Conservation (phyloP, 2,888 invertebrate genomes). For the Abrostola triplasia region DNA sequence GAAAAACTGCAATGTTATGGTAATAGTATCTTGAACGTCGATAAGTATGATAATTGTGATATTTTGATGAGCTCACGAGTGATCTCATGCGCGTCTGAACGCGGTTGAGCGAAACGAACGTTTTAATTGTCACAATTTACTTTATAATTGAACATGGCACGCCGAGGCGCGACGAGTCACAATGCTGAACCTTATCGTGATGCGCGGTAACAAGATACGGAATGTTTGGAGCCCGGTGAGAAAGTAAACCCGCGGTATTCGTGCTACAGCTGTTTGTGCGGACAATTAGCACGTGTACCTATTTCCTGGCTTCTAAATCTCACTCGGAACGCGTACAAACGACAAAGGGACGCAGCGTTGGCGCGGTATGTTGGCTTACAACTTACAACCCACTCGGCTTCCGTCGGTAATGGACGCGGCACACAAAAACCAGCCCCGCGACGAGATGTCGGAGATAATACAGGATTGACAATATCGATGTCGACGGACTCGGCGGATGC, state of each 20-base stretch:
- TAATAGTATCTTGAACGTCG: conserved; percentile 45
- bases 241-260: conserved; percentile 63
- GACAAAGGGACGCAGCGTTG: conserved; percentile 55
- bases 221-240: conserved; percentile 63
- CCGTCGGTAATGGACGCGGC: conserved; percentile 70
- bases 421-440: conserved; percentile 73
- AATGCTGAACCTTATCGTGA: conserved; percentile 37
- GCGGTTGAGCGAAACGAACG: conserved; percentile 64
- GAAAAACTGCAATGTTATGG: conserved; percentile 30
- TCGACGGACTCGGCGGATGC: conserved; percentile 56
- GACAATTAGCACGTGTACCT: conserved; percentile 73
- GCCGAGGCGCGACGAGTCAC: conserved; percentile 28
- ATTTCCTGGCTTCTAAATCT: conserved; percentile 73
- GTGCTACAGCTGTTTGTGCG: conserved; percentile 65
- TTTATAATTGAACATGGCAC: conserved; percentile 63
- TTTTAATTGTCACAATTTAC: conserved; percentile 77
- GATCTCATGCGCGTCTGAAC: conserved; percentile 72
- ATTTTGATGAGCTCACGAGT: conserved; percentile 78
- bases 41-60: conserved; percentile 58
- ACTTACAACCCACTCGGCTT: conserved; percentile 62
- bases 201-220: conserved; percentile 59
- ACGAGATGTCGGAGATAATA: conserved; percentile 58
- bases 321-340: conserved; percentile 64
- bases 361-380: conserved; percentile 51
- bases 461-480: conserved; percentile 65